Percentiles rank a stretch among this genome's conserved stretches.
phyloP scores from a whole-genome alignment of 2,888 invertebrate species.

The Folsomia candida region DNA sequence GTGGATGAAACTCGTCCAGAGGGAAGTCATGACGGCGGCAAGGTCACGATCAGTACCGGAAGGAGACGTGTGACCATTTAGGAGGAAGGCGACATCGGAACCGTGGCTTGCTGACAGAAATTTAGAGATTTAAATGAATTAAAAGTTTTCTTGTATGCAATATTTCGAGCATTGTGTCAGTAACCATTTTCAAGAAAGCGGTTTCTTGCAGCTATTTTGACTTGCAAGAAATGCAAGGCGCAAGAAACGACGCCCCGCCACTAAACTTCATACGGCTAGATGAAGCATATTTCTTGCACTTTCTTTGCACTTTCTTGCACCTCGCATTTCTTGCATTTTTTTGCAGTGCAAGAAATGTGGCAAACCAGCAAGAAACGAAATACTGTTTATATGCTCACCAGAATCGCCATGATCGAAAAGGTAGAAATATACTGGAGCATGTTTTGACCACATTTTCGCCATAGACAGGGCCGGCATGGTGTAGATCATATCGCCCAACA shows the following conservation, averaged over 20 bases:
- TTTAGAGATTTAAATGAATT: background rate
- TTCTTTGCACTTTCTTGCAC: background rate
- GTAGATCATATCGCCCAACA: conserved; percentile 41
- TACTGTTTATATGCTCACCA: background rate
- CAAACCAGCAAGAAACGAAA: too few relatives aligned
- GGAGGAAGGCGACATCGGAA: conserved; percentile 35
- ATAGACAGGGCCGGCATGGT: conserved; percentile 41
- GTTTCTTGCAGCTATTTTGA: too few relatives aligned
- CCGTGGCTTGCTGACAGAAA: conserved; percentile 43
- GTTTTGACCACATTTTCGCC: conserved; percentile 39
- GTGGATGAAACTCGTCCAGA: conserved; percentile 44
- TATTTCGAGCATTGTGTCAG: too few relatives aligned
- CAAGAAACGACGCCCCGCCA: too few relatives aligned
- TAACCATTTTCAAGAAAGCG: too few relatives aligned
- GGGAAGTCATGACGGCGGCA: conserved; percentile 27
- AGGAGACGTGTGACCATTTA: conserved; percentile 33
- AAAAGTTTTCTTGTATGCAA: background rate
- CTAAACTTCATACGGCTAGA: too few relatives aligned
- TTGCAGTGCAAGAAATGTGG: too few relatives aligned
- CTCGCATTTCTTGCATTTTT: too few relatives aligned
- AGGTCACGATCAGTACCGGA: conserved; percentile 36
- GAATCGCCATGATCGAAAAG: conserved; percentile 39
- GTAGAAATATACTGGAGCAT: conserved; percentile 46
- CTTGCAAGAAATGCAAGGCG: too few relatives aligned
- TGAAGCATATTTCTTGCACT: too few relatives aligned